Evolutionary conservation across 2,888 invertebrate species (phyloP), one percentile per base, ranked within the genome.

Genomic region (Esperia sulphurella): DNA sequence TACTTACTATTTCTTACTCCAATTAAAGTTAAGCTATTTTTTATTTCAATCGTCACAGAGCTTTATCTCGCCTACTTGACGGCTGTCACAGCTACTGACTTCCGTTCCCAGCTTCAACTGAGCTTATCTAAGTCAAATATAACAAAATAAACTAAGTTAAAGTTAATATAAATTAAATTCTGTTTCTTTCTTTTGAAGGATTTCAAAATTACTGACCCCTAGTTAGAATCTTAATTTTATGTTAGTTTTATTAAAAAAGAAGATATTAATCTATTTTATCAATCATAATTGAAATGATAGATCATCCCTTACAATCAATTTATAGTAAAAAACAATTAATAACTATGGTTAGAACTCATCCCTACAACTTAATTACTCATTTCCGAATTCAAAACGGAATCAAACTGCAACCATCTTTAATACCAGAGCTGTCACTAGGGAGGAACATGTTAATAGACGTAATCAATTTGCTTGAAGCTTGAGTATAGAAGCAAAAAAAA

Each of bases 81-180:
- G 73, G 68, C 65, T 71, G 81, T 78, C 75, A 75, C 49, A 41
- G 58, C 55, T 59, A 55, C 69, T 57, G 63, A 78, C 85, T 84
- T 86, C 86, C 86, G 86, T 84, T 86, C 85, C 79, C 83, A 85
- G 71, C 72, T 43, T 54, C 58, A 49, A 62, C 56, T 51, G 49
- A 42, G 65, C 70, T 85, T 86, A 86, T 86, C 86, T 84, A 58
- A 61, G 52, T 60, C 78, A 86, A 86, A 86, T 85, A 83, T 83
- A 76, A 83, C 80, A 79, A 79, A 79, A 80, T 77, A 75, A 75
- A 79, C 73, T 67, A 65, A 67, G 67, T 65, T 61, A 64, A 30
- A 41, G 41, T 41, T 41, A 8, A 41, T 29, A 21, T 30, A 13
- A 41, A 41, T 30, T 41, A 13, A 30, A 21, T 29, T 29, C 35